These are phyloP conservation scores for Umimayanthus kanabou DNA, from an alignment of 92 coral and sea anemone species.

Conservation along the genomic window DNA sequence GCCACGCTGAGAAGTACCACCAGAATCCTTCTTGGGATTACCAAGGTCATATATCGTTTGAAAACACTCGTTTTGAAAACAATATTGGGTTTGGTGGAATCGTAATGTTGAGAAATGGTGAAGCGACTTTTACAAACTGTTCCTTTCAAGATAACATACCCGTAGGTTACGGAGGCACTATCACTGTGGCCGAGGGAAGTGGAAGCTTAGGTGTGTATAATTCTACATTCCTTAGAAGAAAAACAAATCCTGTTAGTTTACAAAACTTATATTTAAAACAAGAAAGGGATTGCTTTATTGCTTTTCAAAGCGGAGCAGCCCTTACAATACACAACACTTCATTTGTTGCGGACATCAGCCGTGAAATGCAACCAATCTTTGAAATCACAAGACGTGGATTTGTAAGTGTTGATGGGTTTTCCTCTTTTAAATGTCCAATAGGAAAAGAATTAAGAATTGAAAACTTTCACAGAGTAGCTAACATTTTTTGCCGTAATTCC, in stretches of 20 bases:
- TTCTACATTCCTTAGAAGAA: constrained; percentile 34
- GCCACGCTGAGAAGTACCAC: background rate
- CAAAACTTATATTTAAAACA: background rate
- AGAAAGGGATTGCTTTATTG: constrained; percentile 36
- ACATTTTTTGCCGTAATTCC: background rate
- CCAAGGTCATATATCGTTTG: constrained; percentile 23
- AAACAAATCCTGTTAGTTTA: background rate
- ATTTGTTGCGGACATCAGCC: constrained; percentile 17
- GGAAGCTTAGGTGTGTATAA: constrained; percentile 47
- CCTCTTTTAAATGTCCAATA: constrained; percentile 31
- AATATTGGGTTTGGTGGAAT: constrained; percentile 55
- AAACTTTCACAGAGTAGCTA: background rate
- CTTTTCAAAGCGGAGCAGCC: constrained; percentile 52
- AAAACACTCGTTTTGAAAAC: constrained; percentile 31
- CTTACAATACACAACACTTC: constrained; percentile 31
- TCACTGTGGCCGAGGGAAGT: constrained; percentile 35
- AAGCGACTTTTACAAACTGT: constrained; percentile 29
- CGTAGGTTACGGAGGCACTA: constrained; percentile 30
- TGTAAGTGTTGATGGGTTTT: constrained; percentile 26
- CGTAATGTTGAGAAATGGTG: constrained; percentile 33
- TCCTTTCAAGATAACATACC: constrained; percentile 47
- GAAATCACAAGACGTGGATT: constrained; percentile 38
- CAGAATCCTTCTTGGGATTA: background rate
- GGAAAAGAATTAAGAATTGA: constrained; percentile 28
- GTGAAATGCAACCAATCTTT: constrained; percentile 25